Evolutionary conservation across 2,888 invertebrate genomes (phyloP).

Genomic region (Cinara cedri): DNA sequence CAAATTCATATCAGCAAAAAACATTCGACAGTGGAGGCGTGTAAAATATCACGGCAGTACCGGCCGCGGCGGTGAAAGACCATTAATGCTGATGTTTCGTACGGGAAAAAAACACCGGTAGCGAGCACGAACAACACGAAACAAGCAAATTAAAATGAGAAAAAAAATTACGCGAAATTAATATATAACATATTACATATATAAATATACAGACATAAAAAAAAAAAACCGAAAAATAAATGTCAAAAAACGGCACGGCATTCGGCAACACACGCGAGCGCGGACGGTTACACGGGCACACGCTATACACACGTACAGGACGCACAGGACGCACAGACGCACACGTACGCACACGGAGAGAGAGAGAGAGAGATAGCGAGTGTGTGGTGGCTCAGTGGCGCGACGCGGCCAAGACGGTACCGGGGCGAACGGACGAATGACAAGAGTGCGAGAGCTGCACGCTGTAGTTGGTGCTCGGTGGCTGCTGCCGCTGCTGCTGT

Average conservation of each 20-base stretch:
- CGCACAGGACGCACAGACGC: background rate
- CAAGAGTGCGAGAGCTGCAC: background rate
- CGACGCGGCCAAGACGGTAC: conserved; percentile 45
- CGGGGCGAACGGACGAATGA: conserved; percentile 50
- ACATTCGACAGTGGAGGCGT: background rate
- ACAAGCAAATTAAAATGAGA: background rate
- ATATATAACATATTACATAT: too few species aligned
- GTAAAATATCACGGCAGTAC: too few species aligned
- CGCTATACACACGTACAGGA: background rate
- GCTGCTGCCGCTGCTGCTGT: conserved; percentile 3
- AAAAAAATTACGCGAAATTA: background rate
- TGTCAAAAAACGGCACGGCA: background rate
- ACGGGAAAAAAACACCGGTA: background rate
- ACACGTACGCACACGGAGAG: conserved; percentile 2
- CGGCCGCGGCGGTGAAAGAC: background rate
- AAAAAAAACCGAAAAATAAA: conserved; percentile 16
- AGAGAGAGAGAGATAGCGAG: too few species aligned
- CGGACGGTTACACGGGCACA: conserved; percentile 2
- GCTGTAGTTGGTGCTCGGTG: background rate
- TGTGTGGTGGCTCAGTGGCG: too few species aligned
- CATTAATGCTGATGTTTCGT: background rate
- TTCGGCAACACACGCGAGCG: background rate
- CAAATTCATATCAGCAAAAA: too few species aligned
- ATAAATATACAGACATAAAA: too few species aligned
- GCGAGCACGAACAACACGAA: background rate